Evolutionary conservation across 2,113 vertebrate genomes (phyloP).

Genomic region (Caranx melampygus): DNA sequence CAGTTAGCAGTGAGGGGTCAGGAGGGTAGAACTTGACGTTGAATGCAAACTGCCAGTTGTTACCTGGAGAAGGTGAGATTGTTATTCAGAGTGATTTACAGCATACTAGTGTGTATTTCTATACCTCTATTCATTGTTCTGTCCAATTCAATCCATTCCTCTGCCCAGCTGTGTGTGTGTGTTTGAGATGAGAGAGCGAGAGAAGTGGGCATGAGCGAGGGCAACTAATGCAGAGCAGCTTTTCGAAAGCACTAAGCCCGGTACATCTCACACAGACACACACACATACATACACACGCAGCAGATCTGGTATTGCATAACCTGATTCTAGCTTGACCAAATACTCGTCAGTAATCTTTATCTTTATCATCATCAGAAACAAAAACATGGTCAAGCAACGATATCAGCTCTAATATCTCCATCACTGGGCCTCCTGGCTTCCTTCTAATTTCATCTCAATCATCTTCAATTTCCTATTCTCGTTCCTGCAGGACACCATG

Average conservation of each 20-base stretch:
- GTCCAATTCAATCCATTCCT: slow-evolving; percentile 20
- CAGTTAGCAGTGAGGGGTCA: slow-evolving; percentile 94
- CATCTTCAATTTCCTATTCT: slow-evolving; percentile 26
- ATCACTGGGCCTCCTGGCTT: slow-evolving; percentile 8
- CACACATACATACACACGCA: slow-evolving; percentile 7
- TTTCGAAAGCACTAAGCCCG: slow-evolving; percentile 52
- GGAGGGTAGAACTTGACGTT: slow-evolving; percentile 99
- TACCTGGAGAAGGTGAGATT: slow-evolving; percentile 81
- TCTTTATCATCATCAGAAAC: slow-evolving; percentile 23
- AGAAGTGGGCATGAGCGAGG: slow-evolving; percentile 17
- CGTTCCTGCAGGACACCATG: slow-evolving; percentile 8
- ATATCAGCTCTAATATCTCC: background rate
- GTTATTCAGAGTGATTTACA: background rate
- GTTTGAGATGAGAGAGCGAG: background rate
- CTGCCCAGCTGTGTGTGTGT: slow-evolving; percentile 4
- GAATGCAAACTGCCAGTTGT: slow-evolving; percentile 96
- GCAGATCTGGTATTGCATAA: slow-evolving; percentile 50
- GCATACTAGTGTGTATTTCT: background rate
- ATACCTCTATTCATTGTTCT: background rate
- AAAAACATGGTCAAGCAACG: background rate
- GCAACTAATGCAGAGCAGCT: slow-evolving; percentile 56
- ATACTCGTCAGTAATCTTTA: slow-evolving; percentile 26
- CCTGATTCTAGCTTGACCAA: background rate
- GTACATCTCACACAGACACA: slow-evolving; percentile 6
- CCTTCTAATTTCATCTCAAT: slow-evolving; percentile 24